Conservation (phyloP, 2,113 vertebrate genomes). For the Sylvia atricapilla region DNA sequence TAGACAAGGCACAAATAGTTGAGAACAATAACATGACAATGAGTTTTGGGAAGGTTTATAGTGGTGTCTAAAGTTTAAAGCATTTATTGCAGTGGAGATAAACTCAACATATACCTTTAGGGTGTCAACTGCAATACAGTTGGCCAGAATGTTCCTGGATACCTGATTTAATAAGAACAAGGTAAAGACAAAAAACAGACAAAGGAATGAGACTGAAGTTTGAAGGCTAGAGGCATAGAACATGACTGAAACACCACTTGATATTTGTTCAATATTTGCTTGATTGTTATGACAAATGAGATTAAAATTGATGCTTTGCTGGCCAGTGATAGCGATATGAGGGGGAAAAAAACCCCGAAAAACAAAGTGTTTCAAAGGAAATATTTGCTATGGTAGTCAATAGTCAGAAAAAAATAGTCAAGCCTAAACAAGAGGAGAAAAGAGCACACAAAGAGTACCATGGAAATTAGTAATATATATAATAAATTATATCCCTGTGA, state of each 20-base stretch:
- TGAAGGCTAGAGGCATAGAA: background rate
- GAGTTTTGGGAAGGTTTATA: background rate
- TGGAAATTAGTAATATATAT: background rate
- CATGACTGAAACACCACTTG: background rate
- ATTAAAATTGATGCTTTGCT: background rate
- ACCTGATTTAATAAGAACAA: background rate
- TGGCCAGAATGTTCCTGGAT: background rate
- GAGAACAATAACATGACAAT: background rate
- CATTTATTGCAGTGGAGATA: background rate
- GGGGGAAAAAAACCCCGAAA: background rate
- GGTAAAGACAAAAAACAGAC: constrained; percentile 11
- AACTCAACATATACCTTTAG: background rate
- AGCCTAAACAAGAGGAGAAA: background rate
- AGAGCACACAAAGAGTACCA: background rate
- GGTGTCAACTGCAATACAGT: background rate
- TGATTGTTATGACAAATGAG: background rate
- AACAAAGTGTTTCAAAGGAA: background rate
- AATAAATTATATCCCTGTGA: background rate
- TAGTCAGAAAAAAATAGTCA: background rate
- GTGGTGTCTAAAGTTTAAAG: background rate
- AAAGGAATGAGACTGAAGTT: background rate
- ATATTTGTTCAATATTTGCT: constrained; percentile 12
- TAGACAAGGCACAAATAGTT: background rate
- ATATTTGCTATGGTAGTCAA: background rate
- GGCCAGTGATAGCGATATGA: background rate